These are phyloP conservation scores for Metalampra italica DNA, from an alignment of 2,888 invertebrate genomes.

Conservation along the genomic window DNA sequence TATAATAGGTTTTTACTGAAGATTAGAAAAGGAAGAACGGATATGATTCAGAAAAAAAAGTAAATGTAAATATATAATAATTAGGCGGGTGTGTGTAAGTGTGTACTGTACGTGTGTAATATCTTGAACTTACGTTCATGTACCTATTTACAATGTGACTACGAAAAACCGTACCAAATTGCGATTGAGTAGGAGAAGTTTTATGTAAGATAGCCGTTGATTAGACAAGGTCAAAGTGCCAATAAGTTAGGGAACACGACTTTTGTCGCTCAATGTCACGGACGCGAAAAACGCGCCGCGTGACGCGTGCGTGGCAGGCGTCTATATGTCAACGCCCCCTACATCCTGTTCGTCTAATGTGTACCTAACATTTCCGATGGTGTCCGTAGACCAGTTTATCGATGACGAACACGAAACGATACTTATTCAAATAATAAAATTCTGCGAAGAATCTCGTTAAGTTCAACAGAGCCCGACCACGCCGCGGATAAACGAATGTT, in stretches of 20 bases:
- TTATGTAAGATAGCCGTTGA: too few relatives aligned
- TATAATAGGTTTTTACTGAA: too few relatives aligned
- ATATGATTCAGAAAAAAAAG: too few relatives aligned
- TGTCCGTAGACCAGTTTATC: background rate
- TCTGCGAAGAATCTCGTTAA: background rate
- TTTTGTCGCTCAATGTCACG: background rate
- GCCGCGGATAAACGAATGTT: background rate
- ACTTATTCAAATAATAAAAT: background rate
- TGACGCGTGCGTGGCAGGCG: background rate
- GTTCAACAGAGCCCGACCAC: background rate
- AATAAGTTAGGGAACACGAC: background rate
- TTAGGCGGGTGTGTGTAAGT: too few relatives aligned
- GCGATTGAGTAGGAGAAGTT: too few relatives aligned
- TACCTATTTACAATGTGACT: too few relatives aligned
- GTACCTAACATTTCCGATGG: background rate
- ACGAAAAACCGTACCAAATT: too few relatives aligned
- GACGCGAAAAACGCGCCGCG: background rate
- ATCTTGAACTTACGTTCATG: too few relatives aligned
- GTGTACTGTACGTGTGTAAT: too few relatives aligned
- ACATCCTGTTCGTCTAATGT: conserved; percentile 8
- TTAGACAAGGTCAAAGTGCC: background rate
- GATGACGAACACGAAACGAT: background rate
- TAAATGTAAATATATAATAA: too few relatives aligned
- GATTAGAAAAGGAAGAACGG: too few relatives aligned
- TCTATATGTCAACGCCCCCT: background rate